Base-by-base conservation (phyloP, 1,140 invertebrate genomes). In the Drosophila malerkotliana region DNA sequence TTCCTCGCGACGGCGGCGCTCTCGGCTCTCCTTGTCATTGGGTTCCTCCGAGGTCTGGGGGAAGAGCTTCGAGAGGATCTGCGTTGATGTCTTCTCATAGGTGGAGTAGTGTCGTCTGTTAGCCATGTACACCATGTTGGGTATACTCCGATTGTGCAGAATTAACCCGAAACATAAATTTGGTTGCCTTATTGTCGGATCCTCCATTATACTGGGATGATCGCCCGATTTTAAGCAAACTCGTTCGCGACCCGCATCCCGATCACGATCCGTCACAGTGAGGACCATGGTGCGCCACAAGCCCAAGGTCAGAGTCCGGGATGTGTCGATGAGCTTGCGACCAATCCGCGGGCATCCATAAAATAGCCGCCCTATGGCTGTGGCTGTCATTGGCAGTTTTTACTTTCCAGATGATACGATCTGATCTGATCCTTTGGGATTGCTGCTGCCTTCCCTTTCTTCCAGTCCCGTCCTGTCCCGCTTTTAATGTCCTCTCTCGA, bases 11-110 rank as follows among this genome's bases (percentile, higher is more conserved):
- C 82, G 61, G n/a, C 85, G 78, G 6, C 72, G 64, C 45, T 83
- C 71, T 0, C 59, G 58, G 12, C 74, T 78, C n/a, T 75, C 69
- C 51, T 91, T 77, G n/a, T 80, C 77, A 53, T 73, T 72, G 6
- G 71, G 15, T 5, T 85, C 68, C 5, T 52, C 47, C 7, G 82
- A 77, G 14, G 91, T 92, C 58, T 92, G 91, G 2, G 91, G 90
- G 64, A 92, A 91, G 15, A 92, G 61, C 44, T 91, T 92, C 0
- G 90, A 90, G 12, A 92, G 52, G 8, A 88, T 69, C 41, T 83
- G 76, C 15, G 72, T 73, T 0, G 79, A 77, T 1, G 64, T 64
- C 32, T 79, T 88, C 26, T 76, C 53, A 10, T 62, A 58, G 12
- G 78, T 79, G 4, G 71, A 83, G 51, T 79, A 83, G 48, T 82